Base-by-base conservation (phyloP, 2,888 invertebrate species). In the Folsomia candida region DNA sequence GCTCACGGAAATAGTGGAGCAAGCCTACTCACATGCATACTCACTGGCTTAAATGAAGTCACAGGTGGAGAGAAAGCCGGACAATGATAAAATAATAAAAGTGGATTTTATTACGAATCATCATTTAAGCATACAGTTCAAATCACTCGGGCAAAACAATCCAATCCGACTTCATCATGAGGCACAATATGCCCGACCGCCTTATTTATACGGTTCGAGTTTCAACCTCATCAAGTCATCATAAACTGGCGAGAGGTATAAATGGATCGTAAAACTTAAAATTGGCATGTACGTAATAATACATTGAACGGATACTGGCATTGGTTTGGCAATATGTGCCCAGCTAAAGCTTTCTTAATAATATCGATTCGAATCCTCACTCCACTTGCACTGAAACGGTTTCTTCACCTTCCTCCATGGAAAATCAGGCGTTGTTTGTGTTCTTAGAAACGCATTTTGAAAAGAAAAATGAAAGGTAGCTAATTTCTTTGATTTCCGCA, bases 11-110 rank as follows among this genome's bases (percentile, higher is more conserved):
- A n/a, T n/a, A n/a, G n/a, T n/a, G n/a, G n/a, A n/a, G n/a, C n/a
- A n/a, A n/a, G n/a, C n/a, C n/a, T n/a, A n/a, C n/a, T n/a, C n/a
- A n/a, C n/a, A n/a, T n/a, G n/a, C n/a, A n/a, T n/a, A n/a, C n/a
- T n/a, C n/a, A n/a, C n/a, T n/a, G n/a, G n/a, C n/a, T n/a, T n/a
- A n/a, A n/a, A n/a, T n/a, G n/a, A n/a, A n/a, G n/a, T n/a, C n/a
- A n/a, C n/a, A n/a, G n/a, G n/a, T n/a, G n/a, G n/a, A n/a, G n/a
- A n/a, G n/a, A n/a, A n/a, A n/a, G n/a, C n/a, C n/a, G n/a, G n/a
- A n/a, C n/a, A n/a, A n/a, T n/a, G n/a, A n/a, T 54, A 54, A 54
- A 54, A 54, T 20, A 54, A 54, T 54, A 54, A 54, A 54, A 54
- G 6, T 54, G 54, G n/a, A 22, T 54, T 6, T 6, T 14, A 54